These are phyloP conservation scores for Ferdinandea cuprea DNA, from an alignment of 2,888 invertebrate species.

Conservation along the genomic window DNA sequence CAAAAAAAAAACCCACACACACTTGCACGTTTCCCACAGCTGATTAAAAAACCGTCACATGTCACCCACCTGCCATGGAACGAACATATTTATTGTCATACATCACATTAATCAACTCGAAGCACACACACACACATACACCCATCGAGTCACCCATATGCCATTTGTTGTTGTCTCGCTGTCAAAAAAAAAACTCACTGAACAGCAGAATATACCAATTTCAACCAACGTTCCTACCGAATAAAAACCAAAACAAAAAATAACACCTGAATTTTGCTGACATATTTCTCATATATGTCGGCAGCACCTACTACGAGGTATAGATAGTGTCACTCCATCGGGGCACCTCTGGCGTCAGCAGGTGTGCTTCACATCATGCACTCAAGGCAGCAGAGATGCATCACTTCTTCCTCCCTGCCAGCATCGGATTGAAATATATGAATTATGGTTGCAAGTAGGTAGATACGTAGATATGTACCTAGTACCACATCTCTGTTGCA, in stretches of 20 bases:
- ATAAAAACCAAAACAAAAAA: too few species aligned
- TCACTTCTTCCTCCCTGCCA: constrained; percentile 17
- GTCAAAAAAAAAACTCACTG: constrained; percentile 56
- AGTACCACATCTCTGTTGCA: constrained; percentile 53
- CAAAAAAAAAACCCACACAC: neutral
- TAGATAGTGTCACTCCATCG: constrained; percentile 38
- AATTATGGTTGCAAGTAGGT: constrained; percentile 63
- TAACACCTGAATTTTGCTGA: constrained; percentile 46
- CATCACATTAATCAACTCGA: constrained; percentile 69
- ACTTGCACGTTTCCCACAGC: constrained; percentile 12
- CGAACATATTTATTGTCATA: constrained; percentile 67
- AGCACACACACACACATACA: constrained; percentile 14
- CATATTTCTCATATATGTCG: constrained; percentile 50
- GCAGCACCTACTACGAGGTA: constrained; percentile 4
- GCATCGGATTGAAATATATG: constrained; percentile 68
- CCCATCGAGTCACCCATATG: neutral
- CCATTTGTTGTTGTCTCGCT: constrained; percentile 29
- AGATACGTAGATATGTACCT: too few species aligned
- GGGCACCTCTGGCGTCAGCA: constrained; percentile 18
- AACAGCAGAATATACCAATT: constrained; percentile 61
- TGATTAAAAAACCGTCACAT: constrained; percentile 62
- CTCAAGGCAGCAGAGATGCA: constrained; percentile 9
- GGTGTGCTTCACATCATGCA: constrained; percentile 29
- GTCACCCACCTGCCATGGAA: constrained; percentile 53
- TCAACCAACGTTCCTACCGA: constrained; percentile 38